Percentiles rank a stretch among this genome's conserved stretches.
These are phyloP conservation scores for Colostygia pectinataria DNA, from an alignment of 2,888 invertebrate genomes.

Conservation along the genomic window DNA sequence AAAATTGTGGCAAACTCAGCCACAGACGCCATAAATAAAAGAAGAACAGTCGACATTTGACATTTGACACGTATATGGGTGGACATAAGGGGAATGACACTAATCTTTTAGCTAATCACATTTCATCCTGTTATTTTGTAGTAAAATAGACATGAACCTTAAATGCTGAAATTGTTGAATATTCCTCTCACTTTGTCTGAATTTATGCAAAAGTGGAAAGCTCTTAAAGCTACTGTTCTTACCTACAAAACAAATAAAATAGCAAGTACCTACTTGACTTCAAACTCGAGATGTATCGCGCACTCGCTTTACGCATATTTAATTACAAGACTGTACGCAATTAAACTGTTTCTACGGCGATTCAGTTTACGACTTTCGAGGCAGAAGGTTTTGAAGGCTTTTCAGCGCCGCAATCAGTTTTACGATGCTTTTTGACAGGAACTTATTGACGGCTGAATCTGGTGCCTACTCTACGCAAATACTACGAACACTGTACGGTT, in stretches of 20 bases:
- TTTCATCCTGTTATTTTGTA: too few species aligned
- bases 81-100: too few species aligned
- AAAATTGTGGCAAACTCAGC: too few species aligned
- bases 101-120: too few species aligned
- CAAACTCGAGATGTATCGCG: slow-evolving; percentile 43
- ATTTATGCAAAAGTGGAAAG: slow-evolving; percentile 20
- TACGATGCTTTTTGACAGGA: slow-evolving; percentile 66
- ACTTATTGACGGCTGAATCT: slow-evolving; percentile 52
- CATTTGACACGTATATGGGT: too few species aligned
- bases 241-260: slow-evolving; percentile 28
- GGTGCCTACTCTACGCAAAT: too few species aligned
- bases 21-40: too few species aligned
- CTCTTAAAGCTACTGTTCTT: slow-evolving; percentile 22
- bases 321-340: slow-evolving; percentile 60
- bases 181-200: background rate
- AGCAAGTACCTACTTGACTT: slow-evolving; percentile 24
- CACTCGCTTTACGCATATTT: slow-evolving; percentile 55
- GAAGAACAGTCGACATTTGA: too few species aligned
- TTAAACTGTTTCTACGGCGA: slow-evolving; percentile 70
- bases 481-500: too few species aligned
- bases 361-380: slow-evolving; percentile 61
- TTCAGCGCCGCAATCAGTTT: slow-evolving; percentile 68
- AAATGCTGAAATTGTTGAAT: too few species aligned
- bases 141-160: too few species aligned
- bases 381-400: slow-evolving; percentile 43